Conservation (phyloP, 2,113 vertebrate genomes). For the Oreochromis niloticus region DNA sequence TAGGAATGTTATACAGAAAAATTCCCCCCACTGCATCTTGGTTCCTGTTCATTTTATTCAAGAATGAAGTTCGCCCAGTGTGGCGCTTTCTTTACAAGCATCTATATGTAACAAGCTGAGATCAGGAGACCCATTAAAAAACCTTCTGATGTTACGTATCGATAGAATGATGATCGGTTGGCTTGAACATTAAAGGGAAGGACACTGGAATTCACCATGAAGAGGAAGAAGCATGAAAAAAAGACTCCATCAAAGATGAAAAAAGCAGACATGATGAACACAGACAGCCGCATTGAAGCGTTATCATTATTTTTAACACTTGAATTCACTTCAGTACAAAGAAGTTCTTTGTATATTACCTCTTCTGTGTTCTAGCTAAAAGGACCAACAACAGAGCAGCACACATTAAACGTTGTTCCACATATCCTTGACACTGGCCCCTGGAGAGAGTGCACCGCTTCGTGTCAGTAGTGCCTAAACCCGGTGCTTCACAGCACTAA, state of each 20-base stretch:
- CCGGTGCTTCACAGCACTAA: not conserved
- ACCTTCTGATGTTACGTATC: not conserved
- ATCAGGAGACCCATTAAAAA: not conserved
- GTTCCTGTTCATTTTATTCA: not conserved
- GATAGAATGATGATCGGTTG: not conserved
- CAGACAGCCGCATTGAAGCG: not conserved
- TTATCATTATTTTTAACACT: not conserved
- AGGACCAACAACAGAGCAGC: fast-evolving
- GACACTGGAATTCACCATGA: not conserved
- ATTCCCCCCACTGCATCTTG: not conserved
- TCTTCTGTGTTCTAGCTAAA: not conserved
- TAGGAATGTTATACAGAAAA: not conserved
- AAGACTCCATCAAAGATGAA: not conserved
- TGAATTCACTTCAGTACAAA: not conserved
- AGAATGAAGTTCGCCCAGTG: not conserved
- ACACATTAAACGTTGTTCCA: not conserved
- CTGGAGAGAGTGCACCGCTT: not conserved
- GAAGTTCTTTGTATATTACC: not conserved
- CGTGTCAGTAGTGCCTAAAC: not conserved
- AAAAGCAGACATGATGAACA: not conserved
- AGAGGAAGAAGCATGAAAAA: not conserved
- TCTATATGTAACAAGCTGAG: not conserved
- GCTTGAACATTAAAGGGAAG: not conserved
- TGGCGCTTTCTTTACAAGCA: fast-evolving
- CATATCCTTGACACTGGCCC: not conserved